Percentiles rank a stretch among this genome's conserved stretches.
Evolutionary conservation across 2,797 vertebrate species (phyloP).

Genomic region (Lacerta agilis): DNA sequence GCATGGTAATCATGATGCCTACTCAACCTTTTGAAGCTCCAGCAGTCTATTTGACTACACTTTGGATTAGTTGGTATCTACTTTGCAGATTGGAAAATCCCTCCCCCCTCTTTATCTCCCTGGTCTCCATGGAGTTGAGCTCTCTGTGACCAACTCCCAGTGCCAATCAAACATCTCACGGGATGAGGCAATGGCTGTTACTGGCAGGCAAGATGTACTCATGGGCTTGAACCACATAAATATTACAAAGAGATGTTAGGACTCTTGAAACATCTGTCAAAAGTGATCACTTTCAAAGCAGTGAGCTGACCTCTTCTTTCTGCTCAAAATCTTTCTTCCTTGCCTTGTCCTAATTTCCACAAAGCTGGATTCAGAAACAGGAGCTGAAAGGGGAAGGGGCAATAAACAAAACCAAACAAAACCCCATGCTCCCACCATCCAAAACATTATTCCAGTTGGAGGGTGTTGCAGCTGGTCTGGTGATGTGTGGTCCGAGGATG

Average conservation of each 20-base stretch:
- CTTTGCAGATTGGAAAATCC: background rate
- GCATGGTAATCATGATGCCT: background rate
- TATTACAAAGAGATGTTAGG: slow-evolving; percentile 52
- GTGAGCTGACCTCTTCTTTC: slow-evolving; percentile 44
- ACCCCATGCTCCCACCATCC: no score
- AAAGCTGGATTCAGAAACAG: background rate
- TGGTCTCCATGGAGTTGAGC: background rate
- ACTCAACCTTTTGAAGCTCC: background rate
- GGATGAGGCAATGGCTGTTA: accelerated
- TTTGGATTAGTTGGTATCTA: background rate
- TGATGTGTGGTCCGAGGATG: no score
- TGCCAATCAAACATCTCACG: background rate
- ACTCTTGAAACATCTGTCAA: slow-evolving; percentile 42
- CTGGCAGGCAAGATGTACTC: slow-evolving; percentile 35
- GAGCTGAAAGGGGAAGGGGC: background rate
- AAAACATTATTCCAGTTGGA: background rate
- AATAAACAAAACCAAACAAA: background rate
- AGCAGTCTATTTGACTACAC: background rate
- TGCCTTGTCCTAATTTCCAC: background rate
- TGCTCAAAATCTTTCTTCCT: background rate
- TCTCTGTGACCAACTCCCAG: background rate
- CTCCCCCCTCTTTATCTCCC: background rate
- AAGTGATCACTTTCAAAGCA: background rate
- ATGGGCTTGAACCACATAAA: slow-evolving; percentile 38
- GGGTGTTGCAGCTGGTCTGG: no score